Evolutionary conservation across 2,113 vertebrate species (phyloP).

Genomic region (Willisornis vidua): DNA sequence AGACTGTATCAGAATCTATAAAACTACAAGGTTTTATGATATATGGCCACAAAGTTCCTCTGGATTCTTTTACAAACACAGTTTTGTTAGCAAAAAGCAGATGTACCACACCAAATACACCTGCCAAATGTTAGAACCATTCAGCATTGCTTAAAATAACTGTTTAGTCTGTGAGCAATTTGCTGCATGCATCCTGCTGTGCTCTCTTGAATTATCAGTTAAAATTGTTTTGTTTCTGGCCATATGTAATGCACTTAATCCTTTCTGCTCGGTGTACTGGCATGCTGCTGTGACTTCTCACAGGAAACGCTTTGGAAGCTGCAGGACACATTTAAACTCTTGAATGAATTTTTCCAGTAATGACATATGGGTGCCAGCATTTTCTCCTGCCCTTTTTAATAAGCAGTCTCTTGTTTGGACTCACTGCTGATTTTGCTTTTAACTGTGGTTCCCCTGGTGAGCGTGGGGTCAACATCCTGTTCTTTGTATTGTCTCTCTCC

Average conservation of each 20-base stretch:
- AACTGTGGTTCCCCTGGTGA: not conserved
- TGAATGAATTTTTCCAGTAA: slow-evolving; percentile 26
- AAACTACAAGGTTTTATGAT: not conserved
- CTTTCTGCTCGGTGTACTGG: not conserved
- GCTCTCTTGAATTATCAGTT: slow-evolving; percentile 15
- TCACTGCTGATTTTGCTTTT: slow-evolving; percentile 52
- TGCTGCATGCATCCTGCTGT: rapidly evolving
- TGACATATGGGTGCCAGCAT: not conserved
- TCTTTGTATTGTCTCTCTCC: not conserved
- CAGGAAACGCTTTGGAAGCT: slow-evolving; percentile 15
- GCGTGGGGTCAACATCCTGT: not conserved
- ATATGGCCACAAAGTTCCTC: not conserved
- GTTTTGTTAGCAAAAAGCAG: slow-evolving; percentile 9
- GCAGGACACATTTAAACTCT: slow-evolving; percentile 24
- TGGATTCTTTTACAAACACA: not conserved
- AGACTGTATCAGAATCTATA: not conserved
- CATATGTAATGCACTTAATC: not conserved
- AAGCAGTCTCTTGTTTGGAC: not conserved
- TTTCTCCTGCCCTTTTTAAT: slow-evolving; percentile 48
- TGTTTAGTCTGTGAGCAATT: not conserved
- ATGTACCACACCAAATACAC: not conserved
- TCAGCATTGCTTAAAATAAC: slow-evolving; percentile 12
- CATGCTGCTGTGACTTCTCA: slow-evolving; percentile 9
- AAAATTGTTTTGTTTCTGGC: not conserved
- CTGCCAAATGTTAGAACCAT: not conserved